These are phyloP conservation scores for Eulemur rubriventer DNA, from an alignment of 2,797 vertebrate genomes.

Conservation along the genomic window DNA sequence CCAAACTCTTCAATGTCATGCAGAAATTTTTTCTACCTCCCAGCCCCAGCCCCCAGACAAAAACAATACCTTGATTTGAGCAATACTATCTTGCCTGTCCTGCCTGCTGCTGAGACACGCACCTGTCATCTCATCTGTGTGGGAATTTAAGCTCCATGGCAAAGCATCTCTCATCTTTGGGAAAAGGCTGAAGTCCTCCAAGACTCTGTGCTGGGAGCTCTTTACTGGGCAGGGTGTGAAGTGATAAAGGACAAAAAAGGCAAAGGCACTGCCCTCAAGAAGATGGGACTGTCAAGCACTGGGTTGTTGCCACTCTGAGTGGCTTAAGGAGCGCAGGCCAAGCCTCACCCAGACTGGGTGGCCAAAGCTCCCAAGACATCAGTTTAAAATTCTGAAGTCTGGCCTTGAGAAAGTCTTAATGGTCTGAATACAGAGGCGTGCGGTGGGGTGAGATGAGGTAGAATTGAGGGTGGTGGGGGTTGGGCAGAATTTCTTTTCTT, in stretches of 20 bases:
- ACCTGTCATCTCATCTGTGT: neutral
- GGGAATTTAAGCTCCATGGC: neutral
- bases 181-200: neutral
- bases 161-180: neutral
- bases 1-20: neutral
- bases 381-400: neutral
- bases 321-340: neutral
- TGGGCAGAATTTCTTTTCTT: constrained; percentile 63
- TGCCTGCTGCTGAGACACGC: neutral
- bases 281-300: neutral
- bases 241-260: neutral
- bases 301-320: neutral
- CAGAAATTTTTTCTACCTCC: neutral
- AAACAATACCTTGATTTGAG: neutral
- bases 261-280: neutral
- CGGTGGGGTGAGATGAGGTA: neutral
- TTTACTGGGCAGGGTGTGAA: neutral
- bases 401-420: neutral
- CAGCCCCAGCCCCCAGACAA: neutral
- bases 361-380: neutral
- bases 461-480: neutral
- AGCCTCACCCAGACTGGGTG: neutral
- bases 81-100: neutral
- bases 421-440: neutral
- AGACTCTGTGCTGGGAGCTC: neutral